These are phyloP conservation scores for Drosophila malerkotliana DNA, from an alignment of 1,140 invertebrate genomes.

Conservation along the genomic window DNA sequence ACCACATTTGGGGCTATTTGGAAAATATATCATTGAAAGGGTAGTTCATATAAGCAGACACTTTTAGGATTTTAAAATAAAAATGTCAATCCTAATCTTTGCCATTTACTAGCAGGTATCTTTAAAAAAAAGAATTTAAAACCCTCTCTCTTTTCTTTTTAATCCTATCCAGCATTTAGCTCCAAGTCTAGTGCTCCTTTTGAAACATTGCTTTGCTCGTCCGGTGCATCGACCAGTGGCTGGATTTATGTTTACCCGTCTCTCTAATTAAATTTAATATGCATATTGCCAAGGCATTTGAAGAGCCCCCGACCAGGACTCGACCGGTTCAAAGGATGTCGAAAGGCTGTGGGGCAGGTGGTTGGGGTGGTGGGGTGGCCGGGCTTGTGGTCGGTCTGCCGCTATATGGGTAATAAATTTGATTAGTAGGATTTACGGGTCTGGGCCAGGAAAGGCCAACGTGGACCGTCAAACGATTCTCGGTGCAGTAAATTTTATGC, in stretches of 20 bases:
- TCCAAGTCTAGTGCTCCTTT: slow-evolving; percentile 12
- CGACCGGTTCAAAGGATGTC: slow-evolving; percentile 13
- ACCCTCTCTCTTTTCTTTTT: background rate
- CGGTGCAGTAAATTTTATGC: slow-evolving; percentile 79
- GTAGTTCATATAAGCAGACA: background rate
- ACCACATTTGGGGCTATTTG: background rate
- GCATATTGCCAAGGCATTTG: slow-evolving; percentile 72
- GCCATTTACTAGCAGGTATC: background rate
- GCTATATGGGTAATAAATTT: slow-evolving; percentile 74
- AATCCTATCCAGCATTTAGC: background rate
- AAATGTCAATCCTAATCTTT: too few species aligned
- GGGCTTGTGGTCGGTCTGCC: slow-evolving; percentile 50
- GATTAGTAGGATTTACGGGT: slow-evolving; percentile 78
- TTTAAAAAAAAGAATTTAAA: background rate
- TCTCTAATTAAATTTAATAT: slow-evolving; percentile 81
- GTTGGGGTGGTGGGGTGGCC: background rate
- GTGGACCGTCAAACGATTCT: slow-evolving; percentile 65
- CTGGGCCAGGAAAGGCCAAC: slow-evolving; percentile 38
- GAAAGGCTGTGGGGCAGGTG: background rate
- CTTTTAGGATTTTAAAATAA: too few species aligned
- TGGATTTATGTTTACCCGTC: slow-evolving; percentile 75
- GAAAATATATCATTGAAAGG: background rate
- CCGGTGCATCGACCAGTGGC: slow-evolving; percentile 33
- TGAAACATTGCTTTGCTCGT: slow-evolving; percentile 22
- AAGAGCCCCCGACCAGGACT: slow-evolving; percentile 33